Evolutionary conservation across 2,113 vertebrate genomes (phyloP).

Genomic region (Sphaerodactylus townsendi): DNA sequence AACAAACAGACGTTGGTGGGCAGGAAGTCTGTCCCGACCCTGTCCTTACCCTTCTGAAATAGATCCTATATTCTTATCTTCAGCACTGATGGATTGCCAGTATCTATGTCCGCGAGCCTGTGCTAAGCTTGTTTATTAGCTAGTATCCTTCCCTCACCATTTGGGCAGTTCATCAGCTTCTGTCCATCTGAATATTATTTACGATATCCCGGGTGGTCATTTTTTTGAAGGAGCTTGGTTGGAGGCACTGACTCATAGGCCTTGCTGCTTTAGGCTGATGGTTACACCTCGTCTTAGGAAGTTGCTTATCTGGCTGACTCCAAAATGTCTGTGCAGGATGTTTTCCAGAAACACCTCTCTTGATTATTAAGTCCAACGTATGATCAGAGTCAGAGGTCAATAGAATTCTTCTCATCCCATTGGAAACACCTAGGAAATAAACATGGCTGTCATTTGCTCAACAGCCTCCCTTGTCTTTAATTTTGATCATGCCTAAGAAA

Average conservation of each 20-base stretch:
- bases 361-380: background rate
- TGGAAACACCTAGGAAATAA: background rate
- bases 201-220: background rate
- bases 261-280: background rate
- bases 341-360: background rate
- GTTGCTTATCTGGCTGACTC: background rate
- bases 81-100: background rate
- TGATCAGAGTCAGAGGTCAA: background rate
- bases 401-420: background rate
- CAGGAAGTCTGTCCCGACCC: background rate
- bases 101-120: background rate
- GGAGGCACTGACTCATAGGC: background rate
- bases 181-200: background rate
- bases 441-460: background rate
- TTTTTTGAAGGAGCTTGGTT: background rate
- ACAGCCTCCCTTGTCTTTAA: background rate
- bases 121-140: background rate
- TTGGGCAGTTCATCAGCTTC: background rate
- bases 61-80: background rate
- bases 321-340: slow-evolving; percentile 10
- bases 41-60: background rate
- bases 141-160: background rate
- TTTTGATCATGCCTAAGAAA: background rate
- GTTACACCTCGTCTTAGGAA: background rate
- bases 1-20: background rate